Evolutionary conservation across 2,888 invertebrate species (phyloP).

Genomic region (Ichneumoninae sp.): DNA sequence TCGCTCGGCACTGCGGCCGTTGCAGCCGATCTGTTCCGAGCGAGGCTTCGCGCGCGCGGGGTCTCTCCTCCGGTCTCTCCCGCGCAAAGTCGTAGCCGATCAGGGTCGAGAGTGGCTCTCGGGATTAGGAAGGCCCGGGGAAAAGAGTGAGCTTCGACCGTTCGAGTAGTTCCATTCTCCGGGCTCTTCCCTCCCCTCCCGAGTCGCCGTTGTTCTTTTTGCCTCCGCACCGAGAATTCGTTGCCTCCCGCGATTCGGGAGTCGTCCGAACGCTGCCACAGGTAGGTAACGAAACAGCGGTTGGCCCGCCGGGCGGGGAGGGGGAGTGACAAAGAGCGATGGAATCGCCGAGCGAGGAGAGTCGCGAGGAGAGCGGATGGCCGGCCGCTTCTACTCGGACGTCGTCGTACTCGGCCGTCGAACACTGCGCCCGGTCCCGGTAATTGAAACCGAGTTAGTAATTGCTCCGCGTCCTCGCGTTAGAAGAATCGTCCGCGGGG

Average conservation of each 20-base stretch:
- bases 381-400: background rate
- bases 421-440: background rate
- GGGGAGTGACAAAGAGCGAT: background rate
- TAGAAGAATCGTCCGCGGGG: background rate
- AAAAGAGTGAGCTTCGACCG: slow-evolving; percentile 6
- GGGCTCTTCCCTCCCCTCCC: background rate
- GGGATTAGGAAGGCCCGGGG: background rate
- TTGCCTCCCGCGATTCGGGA: slow-evolving; percentile 14
- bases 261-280: background rate
- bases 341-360: background rate
- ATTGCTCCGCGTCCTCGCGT: background rate
- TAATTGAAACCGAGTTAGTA: slow-evolving; percentile 16
- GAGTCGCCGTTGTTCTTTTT: slow-evolving; percentile 4
- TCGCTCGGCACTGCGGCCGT: slow-evolving; percentile 2
- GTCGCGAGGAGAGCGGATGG: background rate
- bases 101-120: slow-evolving; percentile 31
- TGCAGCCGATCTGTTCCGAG: slow-evolving; percentile 34
- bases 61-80: slow-evolving; percentile 49
- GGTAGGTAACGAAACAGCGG: background rate
- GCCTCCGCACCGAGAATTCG: slow-evolving; percentile 9
- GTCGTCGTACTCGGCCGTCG: background rate
- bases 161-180: slow-evolving; percentile 2
- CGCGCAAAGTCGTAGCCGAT: slow-evolving; percentile 60
- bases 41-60: slow-evolving; percentile 21
- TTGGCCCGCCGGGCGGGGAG: background rate